phyloP scores from a whole-genome alignment of 2,113 vertebrate genomes.

The Brachyhypopomus occidentalis region DNA sequence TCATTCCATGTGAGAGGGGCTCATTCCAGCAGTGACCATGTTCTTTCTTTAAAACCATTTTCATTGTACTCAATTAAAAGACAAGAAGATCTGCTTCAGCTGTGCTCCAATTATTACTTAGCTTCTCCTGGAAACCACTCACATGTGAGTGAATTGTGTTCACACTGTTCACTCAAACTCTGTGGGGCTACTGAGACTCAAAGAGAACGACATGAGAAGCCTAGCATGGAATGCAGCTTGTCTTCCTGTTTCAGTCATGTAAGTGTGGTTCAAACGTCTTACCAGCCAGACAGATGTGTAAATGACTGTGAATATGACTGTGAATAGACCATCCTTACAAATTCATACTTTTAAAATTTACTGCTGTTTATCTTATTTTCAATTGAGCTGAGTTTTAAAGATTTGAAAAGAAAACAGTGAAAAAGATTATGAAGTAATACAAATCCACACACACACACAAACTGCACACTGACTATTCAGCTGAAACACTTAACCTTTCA shows the following conservation, averaged over 20 bases:
- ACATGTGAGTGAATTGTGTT: background rate
- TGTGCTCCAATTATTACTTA: too few relatives aligned
- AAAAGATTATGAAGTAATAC: background rate
- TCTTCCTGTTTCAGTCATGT: background rate
- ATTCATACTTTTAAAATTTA: background rate
- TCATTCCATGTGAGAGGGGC: too few relatives aligned
- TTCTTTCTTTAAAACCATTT: too few relatives aligned
- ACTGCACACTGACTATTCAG: conserved; percentile 3
- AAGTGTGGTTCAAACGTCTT: background rate
- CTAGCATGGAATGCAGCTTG: background rate
- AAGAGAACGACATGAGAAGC: background rate
- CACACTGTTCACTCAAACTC: too few relatives aligned
- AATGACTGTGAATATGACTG: conserved; percentile 22
- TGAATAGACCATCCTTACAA: background rate
- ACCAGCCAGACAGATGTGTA: background rate
- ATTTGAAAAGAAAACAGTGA: too few relatives aligned
- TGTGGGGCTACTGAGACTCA: background rate
- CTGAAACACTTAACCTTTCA: conserved; percentile 24
- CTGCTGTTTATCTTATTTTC: background rate
- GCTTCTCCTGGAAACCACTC: too few relatives aligned
- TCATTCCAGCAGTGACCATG: too few relatives aligned
- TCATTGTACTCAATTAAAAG: too few relatives aligned
- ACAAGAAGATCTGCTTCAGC: too few relatives aligned
- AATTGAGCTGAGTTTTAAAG: too few relatives aligned
- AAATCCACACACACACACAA: background rate